phyloP scores from a whole-genome alignment of 2,113 vertebrate genomes.

The Mystacornis crossleyi region DNA sequence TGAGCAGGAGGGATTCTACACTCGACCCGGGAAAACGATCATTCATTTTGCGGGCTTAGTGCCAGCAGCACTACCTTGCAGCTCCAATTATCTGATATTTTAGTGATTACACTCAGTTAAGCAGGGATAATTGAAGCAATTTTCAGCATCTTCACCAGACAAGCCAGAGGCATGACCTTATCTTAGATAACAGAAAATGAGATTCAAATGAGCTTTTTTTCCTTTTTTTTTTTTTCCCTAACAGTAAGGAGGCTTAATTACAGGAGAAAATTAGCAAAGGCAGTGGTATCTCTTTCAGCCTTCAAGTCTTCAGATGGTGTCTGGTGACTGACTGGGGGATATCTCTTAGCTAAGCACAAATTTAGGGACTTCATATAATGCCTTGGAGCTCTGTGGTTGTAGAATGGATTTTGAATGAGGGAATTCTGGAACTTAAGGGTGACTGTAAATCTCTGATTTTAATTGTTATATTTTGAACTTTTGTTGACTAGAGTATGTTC shows the following conservation, averaged over 20 bases:
- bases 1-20: background rate
- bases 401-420: background rate
- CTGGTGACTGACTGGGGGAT: background rate
- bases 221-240: background rate
- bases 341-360: background rate
- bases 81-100: slow-evolving; percentile 23
- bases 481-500: background rate
- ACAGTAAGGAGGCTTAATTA: background rate
- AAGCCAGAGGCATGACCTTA: slow-evolving; percentile 36
- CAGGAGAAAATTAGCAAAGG: background rate
- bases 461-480: background rate
- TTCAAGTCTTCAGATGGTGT: background rate
- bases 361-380: background rate
- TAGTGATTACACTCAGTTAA: slow-evolving; percentile 31
- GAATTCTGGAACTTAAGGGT: background rate
- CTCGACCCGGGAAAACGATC: background rate
- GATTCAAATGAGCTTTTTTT: background rate
- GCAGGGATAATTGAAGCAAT: slow-evolving; percentile 49
- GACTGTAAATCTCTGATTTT: background rate
- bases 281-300: background rate
- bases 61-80: background rate
- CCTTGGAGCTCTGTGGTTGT: background rate
- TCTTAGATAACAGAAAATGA: slow-evolving; percentile 17
- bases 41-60: background rate
- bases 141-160: slow-evolving; percentile 36